Evolutionary conservation across 1,140 invertebrate species (phyloP), one percentile per base, ranked within the genome.

Genomic region (Heterodera carotae): DNA sequence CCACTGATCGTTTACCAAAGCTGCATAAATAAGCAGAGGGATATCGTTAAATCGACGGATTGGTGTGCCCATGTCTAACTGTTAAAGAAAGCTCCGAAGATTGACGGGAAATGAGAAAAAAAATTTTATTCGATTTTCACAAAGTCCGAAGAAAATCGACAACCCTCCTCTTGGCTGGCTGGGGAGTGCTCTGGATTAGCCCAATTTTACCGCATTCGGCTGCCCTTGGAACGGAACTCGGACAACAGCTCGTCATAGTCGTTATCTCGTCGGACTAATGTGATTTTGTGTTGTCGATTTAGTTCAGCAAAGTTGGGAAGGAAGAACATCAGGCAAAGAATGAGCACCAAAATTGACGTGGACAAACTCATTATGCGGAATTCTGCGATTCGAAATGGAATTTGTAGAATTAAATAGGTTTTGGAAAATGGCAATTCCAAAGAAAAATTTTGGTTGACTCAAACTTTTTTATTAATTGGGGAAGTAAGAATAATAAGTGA

Each of bases 181-280:
- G 48, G 36, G 36, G 36, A 10, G 36, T 4, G 36, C 36, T 39
- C 36, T 39, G 36, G 39, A 12, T 7, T 43, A 12, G 39, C 7
- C 15, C 12, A 7, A 12, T 62, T 74, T 74, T 59, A 74, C 72
- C 72, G 43, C 72, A 74, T 74, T 74, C 72, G 59, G 27, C 72
- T 74, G 27, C 72, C 72, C 39, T 74, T 74, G 59, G 72, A 59
- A 18, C 72, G 59, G 59, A 74, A 74, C 34, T 74, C 72, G 59
- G 72, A 31, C 4, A 74, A 25, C 31, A 74, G 59, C 29, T 74
- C 53, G 64, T 74, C 72, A 8, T 56, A 74, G 36, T 74, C 72
- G 27, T 56, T 36, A 34, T 74, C 72, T 5, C 72, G 10, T 31
- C 72, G 72, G 39, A 74, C 72, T 56, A 74, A 27, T 36, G 72